Percentiles rank a stretch among this genome's conserved stretches.
Evolutionary conservation across 1,140 invertebrate genomes (phyloP).

Genomic region (Drosophila oshimai): DNA sequence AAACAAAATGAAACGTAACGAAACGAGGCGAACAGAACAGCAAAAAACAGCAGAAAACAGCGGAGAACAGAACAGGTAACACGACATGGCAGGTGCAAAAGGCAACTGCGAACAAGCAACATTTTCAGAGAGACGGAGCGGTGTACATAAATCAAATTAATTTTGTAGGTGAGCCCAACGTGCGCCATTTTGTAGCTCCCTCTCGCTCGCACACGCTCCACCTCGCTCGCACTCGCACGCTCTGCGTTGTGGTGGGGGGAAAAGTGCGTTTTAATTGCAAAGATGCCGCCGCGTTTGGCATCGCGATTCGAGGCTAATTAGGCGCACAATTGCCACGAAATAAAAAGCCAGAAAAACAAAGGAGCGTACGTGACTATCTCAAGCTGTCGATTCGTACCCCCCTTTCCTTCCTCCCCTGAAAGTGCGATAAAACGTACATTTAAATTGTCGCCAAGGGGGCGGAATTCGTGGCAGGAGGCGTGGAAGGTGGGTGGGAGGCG

Average conservation of each 20-base stretch:
- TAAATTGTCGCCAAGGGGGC: conserved; percentile 54
- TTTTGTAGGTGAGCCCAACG: conserved; percentile 71
- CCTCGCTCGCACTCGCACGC: background rate
- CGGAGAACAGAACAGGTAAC: conserved; percentile 33
- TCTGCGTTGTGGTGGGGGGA: conserved; percentile 7
- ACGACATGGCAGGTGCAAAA: conserved; percentile 56
- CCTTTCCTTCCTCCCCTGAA: background rate
- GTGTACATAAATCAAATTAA: conserved; percentile 79
- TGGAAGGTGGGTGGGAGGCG: background rate
- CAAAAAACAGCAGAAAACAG: conserved; percentile 17
- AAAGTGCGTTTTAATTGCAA: conserved; percentile 81
- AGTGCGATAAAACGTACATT: conserved; percentile 67
- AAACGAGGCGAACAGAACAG: conserved; percentile 6
- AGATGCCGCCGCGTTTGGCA: conserved; percentile 60
- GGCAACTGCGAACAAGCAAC: conserved; percentile 43
- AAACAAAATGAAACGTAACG: background rate
- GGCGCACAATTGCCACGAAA: conserved; percentile 78
- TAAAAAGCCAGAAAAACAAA: conserved; percentile 73
- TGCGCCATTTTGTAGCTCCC: conserved; percentile 60
- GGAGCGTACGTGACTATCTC: conserved; percentile 74
- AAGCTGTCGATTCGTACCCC: conserved; percentile 62
- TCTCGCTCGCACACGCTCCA: background rate
- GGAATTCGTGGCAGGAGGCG: background rate
- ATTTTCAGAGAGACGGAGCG: conserved; percentile 34
- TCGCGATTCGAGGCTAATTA: conserved; percentile 74